Conservation (phyloP, 2,113 vertebrate species). For the Rallus limicola region DNA sequence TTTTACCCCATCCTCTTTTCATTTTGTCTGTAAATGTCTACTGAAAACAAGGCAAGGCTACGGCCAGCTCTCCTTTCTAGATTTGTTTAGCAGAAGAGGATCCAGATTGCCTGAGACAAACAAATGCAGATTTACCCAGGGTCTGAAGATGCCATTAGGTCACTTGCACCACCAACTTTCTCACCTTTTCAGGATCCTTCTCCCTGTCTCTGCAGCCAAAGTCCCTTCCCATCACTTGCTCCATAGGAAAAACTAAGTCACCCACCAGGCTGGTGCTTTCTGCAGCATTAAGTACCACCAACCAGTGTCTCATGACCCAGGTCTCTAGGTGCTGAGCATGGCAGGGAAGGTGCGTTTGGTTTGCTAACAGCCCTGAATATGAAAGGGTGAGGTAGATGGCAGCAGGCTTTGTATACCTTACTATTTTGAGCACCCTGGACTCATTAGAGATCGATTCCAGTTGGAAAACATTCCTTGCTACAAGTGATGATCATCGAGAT, state of each 20-base stretch:
- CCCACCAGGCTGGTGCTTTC: background rate
- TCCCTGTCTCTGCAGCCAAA: background rate
- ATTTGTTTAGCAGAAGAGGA: background rate
- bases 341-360: background rate
- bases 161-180: background rate
- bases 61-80: background rate
- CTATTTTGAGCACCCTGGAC: background rate
- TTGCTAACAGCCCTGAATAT: background rate
- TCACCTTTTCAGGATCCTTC: background rate
- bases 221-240: background rate
- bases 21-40: background rate
- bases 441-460: background rate
- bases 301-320: background rate
- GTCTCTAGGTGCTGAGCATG: background rate
- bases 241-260: background rate
- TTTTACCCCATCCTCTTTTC: background rate
- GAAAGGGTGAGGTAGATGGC: background rate
- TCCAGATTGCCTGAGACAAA: background rate
- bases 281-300: rapidly evolving
- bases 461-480: background rate
- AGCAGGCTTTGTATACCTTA: background rate
- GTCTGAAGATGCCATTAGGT: background rate
- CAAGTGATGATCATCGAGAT: background rate
- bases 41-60: background rate
- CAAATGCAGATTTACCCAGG: background rate